Evolutionary conservation across 2,888 invertebrate genomes (phyloP), one percentile per base, ranked within the genome.

Genomic region (Himalopsyche tibetana): DNA sequence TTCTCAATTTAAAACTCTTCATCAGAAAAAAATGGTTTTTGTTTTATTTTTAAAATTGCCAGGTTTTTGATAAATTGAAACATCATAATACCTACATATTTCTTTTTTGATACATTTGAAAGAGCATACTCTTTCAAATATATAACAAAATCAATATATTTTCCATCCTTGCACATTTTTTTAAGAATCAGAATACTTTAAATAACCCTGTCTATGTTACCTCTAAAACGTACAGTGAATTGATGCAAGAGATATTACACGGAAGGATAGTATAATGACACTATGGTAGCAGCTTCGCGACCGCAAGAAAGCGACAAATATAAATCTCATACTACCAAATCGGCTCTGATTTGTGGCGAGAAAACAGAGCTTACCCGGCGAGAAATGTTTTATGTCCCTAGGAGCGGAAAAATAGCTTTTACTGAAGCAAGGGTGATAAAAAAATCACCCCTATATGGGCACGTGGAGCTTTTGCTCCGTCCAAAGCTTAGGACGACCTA

Each of bases 331-430:
- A 36, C 28, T 74, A 38, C 74, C 38, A 74, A 83, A 83, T 83
- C 83, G 36, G 28, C 63, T 81, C 74, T 83, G 83, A 85, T 87
- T 83, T 87, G 85, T 86, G 83, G 74, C 81, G 42, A 81, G 69
- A 84, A 80, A 82, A 84, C 86, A 85, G 9, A 84, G 82, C 55
- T 82, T 63, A 84, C 80, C 63, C 80, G 36, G 83, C 82, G 82
- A 82, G 82, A 81, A 84, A 86, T 84, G 86, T 51, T 86, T 86
- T 82, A 86, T 86, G 85, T 84, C 86, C 74, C 55, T 69, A 51
- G 51, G 42, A 74, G 55, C 74, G 40, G 84, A 86, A 86, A 86
- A 84, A 82, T 74, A 36, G 74, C 74, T 74, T 74, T 74, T 36
- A 74, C 36, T 74, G 36, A 36, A 74, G 36, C 45, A 84, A 86